Conservation (phyloP, 2,888 invertebrate species). For the Rapana venosa region DNA sequence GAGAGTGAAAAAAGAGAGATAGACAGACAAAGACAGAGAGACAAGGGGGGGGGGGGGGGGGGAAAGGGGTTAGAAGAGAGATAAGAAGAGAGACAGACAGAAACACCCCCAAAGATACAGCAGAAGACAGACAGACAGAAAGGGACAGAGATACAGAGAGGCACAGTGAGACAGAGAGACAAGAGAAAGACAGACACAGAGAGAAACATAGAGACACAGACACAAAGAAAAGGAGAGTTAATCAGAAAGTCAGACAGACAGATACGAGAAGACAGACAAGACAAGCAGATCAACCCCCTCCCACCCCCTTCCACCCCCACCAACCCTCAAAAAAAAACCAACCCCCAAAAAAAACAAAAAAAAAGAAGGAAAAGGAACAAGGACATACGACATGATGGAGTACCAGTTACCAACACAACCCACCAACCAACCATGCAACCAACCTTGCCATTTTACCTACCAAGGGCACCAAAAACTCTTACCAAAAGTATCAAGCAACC, state of each 20-base stretch:
- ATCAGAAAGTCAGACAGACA: constrained; percentile 33
- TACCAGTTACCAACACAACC: too few relatives aligned
- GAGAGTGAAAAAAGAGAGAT: background rate
- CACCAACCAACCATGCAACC: too few relatives aligned
- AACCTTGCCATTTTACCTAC: too few relatives aligned
- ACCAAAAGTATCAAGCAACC: background rate
- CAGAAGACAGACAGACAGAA: background rate
- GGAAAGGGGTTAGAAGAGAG: background rate
- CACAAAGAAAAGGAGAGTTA: constrained; percentile 16
- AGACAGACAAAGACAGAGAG: constrained; percentile 23
- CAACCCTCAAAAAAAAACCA: too few relatives aligned
- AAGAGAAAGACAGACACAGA: background rate
- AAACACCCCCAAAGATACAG: background rate
- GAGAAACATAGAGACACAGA: constrained; percentile 30
- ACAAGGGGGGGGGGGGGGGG: background rate
- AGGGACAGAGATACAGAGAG: background rate
- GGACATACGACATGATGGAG: too few relatives aligned
- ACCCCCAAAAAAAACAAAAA: too few relatives aligned
- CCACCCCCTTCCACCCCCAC: too few relatives aligned
- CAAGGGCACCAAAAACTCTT: too few relatives aligned
- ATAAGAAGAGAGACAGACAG: background rate
- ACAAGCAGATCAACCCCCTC: constrained; percentile 3
- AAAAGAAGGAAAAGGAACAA: too few relatives aligned
- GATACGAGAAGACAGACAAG: background rate
- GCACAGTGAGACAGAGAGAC: constrained; percentile 5